Percentiles rank a stretch among this genome's conserved stretches.
These are phyloP conservation scores for Buphagus erythrorhynchus DNA, from an alignment of 2,797 vertebrate genomes.

Conservation along the genomic window DNA sequence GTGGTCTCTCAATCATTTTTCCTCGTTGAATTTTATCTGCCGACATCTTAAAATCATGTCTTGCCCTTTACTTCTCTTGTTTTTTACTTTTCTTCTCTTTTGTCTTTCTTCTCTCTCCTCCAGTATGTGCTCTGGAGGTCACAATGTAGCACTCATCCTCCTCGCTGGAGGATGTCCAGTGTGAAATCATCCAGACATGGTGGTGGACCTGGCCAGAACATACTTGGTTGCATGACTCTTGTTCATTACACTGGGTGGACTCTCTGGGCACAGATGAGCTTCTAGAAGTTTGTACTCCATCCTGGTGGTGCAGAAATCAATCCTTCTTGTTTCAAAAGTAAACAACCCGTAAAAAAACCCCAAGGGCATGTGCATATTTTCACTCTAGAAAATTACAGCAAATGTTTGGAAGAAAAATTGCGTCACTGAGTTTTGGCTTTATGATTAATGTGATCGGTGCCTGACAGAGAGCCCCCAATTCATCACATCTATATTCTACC, in stretches of 20 bases:
- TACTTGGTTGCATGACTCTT: not conserved
- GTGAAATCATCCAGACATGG: not conserved
- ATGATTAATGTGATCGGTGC: conserved; percentile 86
- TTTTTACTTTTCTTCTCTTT: not conserved
- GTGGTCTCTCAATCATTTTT: not conserved
- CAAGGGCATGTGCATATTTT: not conserved
- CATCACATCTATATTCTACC: conserved; percentile 82
- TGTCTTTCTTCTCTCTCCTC: not conserved
- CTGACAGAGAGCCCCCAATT: conserved; percentile 80
- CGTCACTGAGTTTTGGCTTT: conserved; percentile 70
- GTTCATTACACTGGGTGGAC: not conserved
- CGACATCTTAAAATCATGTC: not conserved
- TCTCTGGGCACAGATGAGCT: not conserved
- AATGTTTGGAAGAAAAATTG: conserved; percentile 68
- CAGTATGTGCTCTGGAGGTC: not conserved
- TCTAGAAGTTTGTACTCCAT: not conserved
- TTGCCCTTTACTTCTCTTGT: not conserved
- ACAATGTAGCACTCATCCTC: not conserved
- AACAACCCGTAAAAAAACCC: not conserved
- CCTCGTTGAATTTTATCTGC: not conserved
- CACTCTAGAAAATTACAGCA: not conserved
- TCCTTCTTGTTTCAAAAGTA: not conserved
- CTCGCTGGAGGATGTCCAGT: fast-evolving
- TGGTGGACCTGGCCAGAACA: not conserved
- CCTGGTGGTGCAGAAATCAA: not conserved